Evolutionary conservation across 2,888 invertebrate species (phyloP).

Genomic region (Sceliomorpha sp.): DNA sequence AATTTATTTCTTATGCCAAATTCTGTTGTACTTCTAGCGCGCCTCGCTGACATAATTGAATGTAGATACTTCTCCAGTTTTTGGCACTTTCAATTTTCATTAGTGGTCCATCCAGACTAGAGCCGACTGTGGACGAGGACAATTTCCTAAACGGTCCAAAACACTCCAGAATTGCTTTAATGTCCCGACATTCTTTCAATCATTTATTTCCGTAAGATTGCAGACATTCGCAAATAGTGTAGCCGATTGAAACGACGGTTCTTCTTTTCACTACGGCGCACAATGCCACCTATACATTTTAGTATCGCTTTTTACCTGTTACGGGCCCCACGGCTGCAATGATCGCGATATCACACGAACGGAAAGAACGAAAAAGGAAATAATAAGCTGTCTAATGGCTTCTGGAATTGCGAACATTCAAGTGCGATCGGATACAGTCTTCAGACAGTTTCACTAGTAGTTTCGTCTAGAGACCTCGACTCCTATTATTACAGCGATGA

Average conservation of each 20-base stretch:
- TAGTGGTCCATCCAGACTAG: too few species aligned
- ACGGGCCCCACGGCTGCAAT: slow-evolving; percentile 58
- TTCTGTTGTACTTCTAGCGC: slow-evolving; percentile 3
- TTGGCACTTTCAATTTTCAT: background rate
- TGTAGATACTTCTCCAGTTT: too few species aligned
- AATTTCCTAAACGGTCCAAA: too few species aligned
- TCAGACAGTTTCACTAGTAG: slow-evolving; percentile 61
- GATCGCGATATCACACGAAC: slow-evolving; percentile 60
- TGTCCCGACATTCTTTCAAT: background rate
- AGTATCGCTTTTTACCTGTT: slow-evolving; percentile 39
- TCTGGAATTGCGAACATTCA: slow-evolving; percentile 72
- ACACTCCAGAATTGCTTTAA: slow-evolving; percentile 2
- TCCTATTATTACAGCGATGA: slow-evolving; percentile 55
- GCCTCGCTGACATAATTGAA: too few species aligned
- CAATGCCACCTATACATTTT: slow-evolving; percentile 20
- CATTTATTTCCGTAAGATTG: slow-evolving; percentile 1
- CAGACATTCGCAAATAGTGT: slow-evolving; percentile 6
- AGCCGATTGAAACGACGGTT: slow-evolving; percentile 18
- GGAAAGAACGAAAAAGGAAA: slow-evolving; percentile 66
- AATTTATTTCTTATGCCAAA: too few species aligned
- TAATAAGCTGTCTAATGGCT: slow-evolving; percentile 73
- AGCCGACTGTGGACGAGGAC: too few species aligned
- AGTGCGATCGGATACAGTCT: slow-evolving; percentile 72
- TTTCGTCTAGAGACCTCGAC: slow-evolving; percentile 47
- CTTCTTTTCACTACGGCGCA: slow-evolving; percentile 2